Evolutionary conservation across 2,113 vertebrate genomes (phyloP), one percentile per base, ranked within the genome.

Genomic region (Colaptes auratus): DNA sequence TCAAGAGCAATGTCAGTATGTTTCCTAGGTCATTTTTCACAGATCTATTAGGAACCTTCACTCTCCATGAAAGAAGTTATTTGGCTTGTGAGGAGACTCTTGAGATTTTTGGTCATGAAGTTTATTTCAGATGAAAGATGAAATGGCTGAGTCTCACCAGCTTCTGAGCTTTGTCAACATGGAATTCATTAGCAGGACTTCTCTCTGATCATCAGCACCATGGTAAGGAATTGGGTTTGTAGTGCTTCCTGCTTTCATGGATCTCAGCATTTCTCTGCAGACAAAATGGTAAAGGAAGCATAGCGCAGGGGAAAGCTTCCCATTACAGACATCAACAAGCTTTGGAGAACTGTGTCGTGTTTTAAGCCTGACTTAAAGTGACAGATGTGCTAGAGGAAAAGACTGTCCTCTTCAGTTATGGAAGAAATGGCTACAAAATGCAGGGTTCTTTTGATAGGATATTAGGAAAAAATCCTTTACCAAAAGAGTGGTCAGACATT

Each of bases 51-150:
- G 50, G 30, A 55, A 23, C 61, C 31, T 59, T 52, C 3, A 0
- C 36, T 55, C 56, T n/a, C 30, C 8, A 5, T 0, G 1, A 30
- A 9, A 0, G 1, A 65, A 82, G 4, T 28, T 53, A 5, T 59
- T 70, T 48, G 28, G 5, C 4, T 23, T 31, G 46, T 19, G 23
- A 59, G 28, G 4, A 69, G 8, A 12, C 5, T 14, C 25, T 0
- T 0, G n/a, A 3, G 24, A 11, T 59, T 23, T 11, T 24, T 36
- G 50, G 12, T 36, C 44, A 1, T 7, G 30, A 35, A 5, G 1
- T 67, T 74, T 8, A 13, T 5, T 17, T 71, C 33, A n/a, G n/a
- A 6, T 4, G 6, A 27, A 70, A 17, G 18, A 75, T 69, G 72
- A 52, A 42, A 33, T 8, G 7, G 27, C 6, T 0, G 7, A 19